A percentile compares a stretch with the other conserved stretches of the same genome.
Evolutionary conservation across 2,888 invertebrate genomes (phyloP).

Genomic region (Petrolisthes manimaculis): DNA sequence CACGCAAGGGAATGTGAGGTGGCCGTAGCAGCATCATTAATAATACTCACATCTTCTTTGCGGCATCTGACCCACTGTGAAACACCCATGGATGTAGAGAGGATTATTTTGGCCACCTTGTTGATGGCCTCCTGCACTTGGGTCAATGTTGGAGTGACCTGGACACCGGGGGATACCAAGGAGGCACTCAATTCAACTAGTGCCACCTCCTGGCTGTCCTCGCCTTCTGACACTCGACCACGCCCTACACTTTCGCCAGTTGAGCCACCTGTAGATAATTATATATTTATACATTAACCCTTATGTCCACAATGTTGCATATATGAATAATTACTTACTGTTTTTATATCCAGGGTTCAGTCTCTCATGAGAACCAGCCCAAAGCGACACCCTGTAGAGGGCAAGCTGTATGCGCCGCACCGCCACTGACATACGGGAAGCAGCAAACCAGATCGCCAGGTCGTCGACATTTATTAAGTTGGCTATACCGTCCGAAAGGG

Average conservation of each 20-base stretch:
- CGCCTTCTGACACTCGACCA: neutral
- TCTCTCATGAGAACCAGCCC: too few species aligned
- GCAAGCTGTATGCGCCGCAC: too few species aligned
- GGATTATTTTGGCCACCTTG: slow-evolving; percentile 77
- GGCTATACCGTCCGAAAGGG: too few species aligned
- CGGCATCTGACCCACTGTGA: slow-evolving; percentile 61
- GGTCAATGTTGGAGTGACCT: slow-evolving; percentile 87
- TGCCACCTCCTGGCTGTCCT: slow-evolving; percentile 66
- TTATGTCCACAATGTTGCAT: too few species aligned
- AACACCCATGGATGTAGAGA: slow-evolving; percentile 64
- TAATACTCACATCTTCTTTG: slow-evolving; percentile 55
- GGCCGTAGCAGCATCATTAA: too few species aligned
- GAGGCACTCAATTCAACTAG: slow-evolving; percentile 77
- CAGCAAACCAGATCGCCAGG: too few species aligned
- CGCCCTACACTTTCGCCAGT: slow-evolving; percentile 7
- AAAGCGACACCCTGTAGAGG: too few species aligned
- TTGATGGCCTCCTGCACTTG: slow-evolving; percentile 90
- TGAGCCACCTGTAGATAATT: neutral
- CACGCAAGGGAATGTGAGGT: too few species aligned
- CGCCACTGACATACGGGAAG: too few species aligned
- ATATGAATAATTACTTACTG: too few species aligned
- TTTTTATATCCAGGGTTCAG: too few species aligned
- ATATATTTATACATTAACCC: neutral
- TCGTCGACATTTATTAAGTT: too few species aligned
- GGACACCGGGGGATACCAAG: slow-evolving; percentile 88